These are phyloP conservation scores for Diceros bicornis DNA, from an alignment of 2,797 vertebrate species.

Conservation along the genomic window DNA sequence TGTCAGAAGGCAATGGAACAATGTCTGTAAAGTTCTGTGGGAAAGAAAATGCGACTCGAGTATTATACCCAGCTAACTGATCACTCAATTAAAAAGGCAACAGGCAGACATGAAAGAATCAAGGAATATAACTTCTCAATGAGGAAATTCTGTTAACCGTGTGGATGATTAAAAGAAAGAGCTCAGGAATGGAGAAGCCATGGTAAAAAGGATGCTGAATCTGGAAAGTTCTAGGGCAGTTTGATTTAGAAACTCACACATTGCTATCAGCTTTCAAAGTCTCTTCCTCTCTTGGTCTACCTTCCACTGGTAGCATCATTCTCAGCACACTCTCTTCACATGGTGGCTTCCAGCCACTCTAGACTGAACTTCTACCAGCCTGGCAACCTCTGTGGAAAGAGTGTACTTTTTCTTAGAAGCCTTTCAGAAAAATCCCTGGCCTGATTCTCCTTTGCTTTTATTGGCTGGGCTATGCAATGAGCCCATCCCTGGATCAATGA, in stretches of 20 bases:
- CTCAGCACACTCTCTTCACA: background rate
- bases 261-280: background rate
- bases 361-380: background rate
- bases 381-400: background rate
- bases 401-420: background rate
- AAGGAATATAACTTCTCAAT: background rate
- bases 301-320: background rate
- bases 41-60: background rate
- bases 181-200: background rate
- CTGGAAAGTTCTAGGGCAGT: background rate
- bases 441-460: slow-evolving; percentile 10
- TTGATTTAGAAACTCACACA: background rate
- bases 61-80: background rate
- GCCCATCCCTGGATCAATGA: slow-evolving; percentile 5
- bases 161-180: background rate
- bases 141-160: background rate
- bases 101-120: background rate
- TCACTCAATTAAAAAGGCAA: slow-evolving; percentile 5
- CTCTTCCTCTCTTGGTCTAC: background rate
- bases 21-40: background rate
- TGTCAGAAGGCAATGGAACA: background rate
- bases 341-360: background rate
- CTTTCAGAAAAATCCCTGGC: background rate
- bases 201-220: background rate
- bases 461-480: background rate